These are phyloP conservation scores for Thalpophila matura DNA, from an alignment of 2,888 invertebrate genomes.

Conservation along the genomic window DNA sequence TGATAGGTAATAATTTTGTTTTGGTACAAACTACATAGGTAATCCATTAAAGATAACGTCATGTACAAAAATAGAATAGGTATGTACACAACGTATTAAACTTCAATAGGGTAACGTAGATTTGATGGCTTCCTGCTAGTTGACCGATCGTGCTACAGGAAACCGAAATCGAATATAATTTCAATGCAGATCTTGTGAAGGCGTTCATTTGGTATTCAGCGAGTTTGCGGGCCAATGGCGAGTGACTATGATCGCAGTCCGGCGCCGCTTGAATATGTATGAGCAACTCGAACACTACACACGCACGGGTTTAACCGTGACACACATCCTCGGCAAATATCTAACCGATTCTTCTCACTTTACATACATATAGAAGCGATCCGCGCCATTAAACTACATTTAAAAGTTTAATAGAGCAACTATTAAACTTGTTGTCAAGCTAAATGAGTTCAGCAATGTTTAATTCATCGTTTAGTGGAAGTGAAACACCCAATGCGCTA, in stretches of 20 bases:
- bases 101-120: conserved; percentile 37
- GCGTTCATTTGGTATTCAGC: conserved; percentile 84
- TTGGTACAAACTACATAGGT: conserved; percentile 52
- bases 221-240: conserved; percentile 84
- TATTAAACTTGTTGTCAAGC: conserved; percentile 56
- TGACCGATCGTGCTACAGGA: conserved; percentile 74
- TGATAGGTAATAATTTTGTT: conserved; percentile 68
- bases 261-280: conserved; percentile 86
- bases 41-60: conserved; percentile 66
- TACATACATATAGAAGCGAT: conserved; percentile 56
- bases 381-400: conserved; percentile 59
- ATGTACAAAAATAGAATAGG: conserved; percentile 60
- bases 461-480: conserved; percentile 65
- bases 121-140: conserved; percentile 66
- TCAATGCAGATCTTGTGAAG: conserved; percentile 83
- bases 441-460: conserved; percentile 63
- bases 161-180: conserved; percentile 81
- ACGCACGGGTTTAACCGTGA: conserved; percentile 84
- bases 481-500: conserved; percentile 62
- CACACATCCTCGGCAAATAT: conserved; percentile 79
- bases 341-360: conserved; percentile 71
- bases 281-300: conserved; percentile 77
- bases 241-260: conserved; percentile 77
- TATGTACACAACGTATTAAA: conserved; percentile 42
- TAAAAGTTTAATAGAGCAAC: conserved; percentile 60